Evolutionary conservation across 2,113 vertebrate species (phyloP).

Genomic region (Picathartes gymnocephalus): DNA sequence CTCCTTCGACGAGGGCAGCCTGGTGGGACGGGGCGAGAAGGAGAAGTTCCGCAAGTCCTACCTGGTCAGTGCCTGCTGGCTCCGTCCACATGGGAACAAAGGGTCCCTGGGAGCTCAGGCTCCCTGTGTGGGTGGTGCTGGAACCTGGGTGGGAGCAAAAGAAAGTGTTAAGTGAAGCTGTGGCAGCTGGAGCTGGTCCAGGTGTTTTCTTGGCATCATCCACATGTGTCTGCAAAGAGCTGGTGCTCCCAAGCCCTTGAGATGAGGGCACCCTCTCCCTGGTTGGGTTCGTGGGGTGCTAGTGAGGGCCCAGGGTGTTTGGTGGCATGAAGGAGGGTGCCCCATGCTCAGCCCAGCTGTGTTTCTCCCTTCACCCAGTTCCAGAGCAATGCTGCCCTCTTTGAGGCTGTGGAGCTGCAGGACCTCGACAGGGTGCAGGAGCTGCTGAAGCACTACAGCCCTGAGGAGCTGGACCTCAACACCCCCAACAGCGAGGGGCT

Average conservation of each 20-base stretch:
- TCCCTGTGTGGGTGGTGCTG: accelerated
- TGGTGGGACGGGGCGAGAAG: conserved; percentile 78
- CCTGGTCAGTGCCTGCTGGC: conserved; percentile 69
- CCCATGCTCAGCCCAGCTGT: accelerated
- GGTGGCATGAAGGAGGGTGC: background rate
- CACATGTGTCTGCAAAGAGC: background rate
- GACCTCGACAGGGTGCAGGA: conserved; percentile 85
- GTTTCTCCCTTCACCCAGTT: conserved; percentile 63
- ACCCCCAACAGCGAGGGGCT: conserved; percentile 91
- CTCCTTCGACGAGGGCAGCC: conserved; percentile 78
- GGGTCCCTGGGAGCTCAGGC: accelerated
- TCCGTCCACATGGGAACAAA: background rate
- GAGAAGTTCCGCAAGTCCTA: conserved; percentile 84
- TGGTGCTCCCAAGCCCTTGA: background rate
- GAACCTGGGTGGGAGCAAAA: background rate
- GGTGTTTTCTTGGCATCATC: background rate
- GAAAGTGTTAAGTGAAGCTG: background rate
- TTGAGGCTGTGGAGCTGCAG: conserved; percentile 90
- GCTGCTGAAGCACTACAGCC: conserved; percentile 84
- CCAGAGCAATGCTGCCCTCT: conserved; percentile 84
- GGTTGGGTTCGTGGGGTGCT: background rate
- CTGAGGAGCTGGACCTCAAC: conserved; percentile 90
- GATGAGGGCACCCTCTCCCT: background rate
- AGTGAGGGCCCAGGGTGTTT: background rate
- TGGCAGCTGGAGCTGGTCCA: background rate